Base-by-base conservation (phyloP, 2,113 vertebrate species). In the Arizona elegans region DNA sequence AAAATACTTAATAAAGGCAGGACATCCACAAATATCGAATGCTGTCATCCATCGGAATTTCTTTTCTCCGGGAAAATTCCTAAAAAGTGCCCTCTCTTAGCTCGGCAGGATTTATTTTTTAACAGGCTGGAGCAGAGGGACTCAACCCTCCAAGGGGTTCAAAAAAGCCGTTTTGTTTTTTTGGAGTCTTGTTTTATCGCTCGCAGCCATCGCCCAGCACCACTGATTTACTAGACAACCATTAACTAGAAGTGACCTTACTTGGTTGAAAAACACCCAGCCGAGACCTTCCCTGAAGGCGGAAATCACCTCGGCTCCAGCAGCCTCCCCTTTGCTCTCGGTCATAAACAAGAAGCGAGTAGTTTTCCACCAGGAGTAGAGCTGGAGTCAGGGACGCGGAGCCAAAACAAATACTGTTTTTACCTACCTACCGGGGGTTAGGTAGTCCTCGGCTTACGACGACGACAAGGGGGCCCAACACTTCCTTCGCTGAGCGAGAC, bases 191-290 rank as follows among this genome's bases (percentile, higher is more conserved):
- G 53, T 1, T 92, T 92, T 86, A 93, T 93, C 92, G 96, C 97
- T 96, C 96, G 92, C 96, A 97, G 93, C 93, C 96, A 98, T 98
- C 95, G 90, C 87, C 95, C 90, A 89, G 93, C 92, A 12, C 91
- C 97, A 97, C 98, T 97, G 97, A 98, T 97, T 43, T 97, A 97
- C 97, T 97, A 95, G 98, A 95, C 97, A 97, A 97, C 96, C 59
- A 98, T 98, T 98, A 98, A 98, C 98, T 95, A 97, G 96, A 92
- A 96, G 90, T 97, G 97, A 97, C 97, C 97, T 98, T 96, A 97
- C 90, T 19, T 94, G 93, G 93, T 93, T 97, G 95, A 95, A 95
- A 96, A 97, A 97, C 96, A 95, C 92, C 93, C 93, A 56, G 93
- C 55, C 95, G 97, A 97, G 89, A 96, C 94, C 95, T 94, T 94